Percentiles rank a stretch among this genome's conserved stretches.
phyloP scores from a whole-genome alignment of 2,888 invertebrate genomes.

The Cybosia mesomella region DNA sequence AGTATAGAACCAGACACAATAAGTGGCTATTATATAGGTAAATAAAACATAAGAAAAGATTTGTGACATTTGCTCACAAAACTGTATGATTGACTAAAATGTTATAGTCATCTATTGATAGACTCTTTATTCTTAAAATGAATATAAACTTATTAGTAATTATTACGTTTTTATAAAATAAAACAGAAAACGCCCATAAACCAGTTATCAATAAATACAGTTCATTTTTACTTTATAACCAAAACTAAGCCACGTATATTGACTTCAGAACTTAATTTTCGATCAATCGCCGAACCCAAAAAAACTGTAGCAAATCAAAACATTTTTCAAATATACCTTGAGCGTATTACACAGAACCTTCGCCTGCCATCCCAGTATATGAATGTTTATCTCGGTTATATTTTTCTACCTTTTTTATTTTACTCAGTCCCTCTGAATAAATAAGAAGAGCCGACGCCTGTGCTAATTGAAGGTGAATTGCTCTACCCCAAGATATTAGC shows the following conservation, averaged over 20 bases:
- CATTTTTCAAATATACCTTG: conserved; percentile 50
- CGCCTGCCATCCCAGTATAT: conserved; percentile 59
- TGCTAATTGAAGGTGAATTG: conserved; percentile 73
- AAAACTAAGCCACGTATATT: conserved; percentile 39
- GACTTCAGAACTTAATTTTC: conserved; percentile 43
- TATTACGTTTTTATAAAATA: too few species aligned
- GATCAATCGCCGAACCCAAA: conserved; percentile 42
- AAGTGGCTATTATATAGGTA: too few species aligned
- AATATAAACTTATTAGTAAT: too few species aligned
- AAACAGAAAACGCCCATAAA: conserved; percentile 5
- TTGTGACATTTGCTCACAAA: too few species aligned
- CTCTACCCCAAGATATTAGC: conserved; percentile 56
- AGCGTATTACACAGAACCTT: conserved; percentile 54
- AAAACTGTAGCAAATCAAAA: conserved; percentile 52
- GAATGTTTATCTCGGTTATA: conserved; percentile 70
- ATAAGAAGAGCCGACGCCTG: conserved; percentile 67
- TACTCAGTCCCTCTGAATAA: conserved; percentile 72
- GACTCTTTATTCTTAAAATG: too few species aligned
- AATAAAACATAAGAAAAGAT: too few species aligned
- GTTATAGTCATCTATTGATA: too few species aligned
- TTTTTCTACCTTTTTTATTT: conserved; percentile 70
- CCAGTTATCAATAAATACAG: not conserved
- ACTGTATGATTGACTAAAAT: too few species aligned
- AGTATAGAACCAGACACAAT: not conserved
- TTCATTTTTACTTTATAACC: not conserved